A percentile compares a stretch with the other conserved stretches of the same genome.
phyloP scores from a whole-genome alignment of 64 coral and sea anemone genomes.

The Pocillopora damicornis region DNA sequence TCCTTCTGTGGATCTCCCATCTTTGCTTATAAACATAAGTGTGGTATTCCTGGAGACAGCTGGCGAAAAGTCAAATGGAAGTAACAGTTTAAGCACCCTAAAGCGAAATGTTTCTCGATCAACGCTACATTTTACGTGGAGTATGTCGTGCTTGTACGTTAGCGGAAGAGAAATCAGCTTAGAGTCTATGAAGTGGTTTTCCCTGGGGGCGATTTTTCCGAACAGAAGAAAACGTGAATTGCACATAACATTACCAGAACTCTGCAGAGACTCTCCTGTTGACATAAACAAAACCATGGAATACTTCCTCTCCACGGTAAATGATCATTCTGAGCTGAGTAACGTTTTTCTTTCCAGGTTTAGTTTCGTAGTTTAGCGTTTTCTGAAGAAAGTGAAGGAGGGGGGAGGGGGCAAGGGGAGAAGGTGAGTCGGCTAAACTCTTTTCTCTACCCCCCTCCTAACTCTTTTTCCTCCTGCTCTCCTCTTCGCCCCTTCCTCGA shows the following conservation, averaged over 20 bases:
- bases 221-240: conserved; percentile 21
- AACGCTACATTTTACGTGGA: background rate
- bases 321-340: no score
- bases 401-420: no score
- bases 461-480: no score
- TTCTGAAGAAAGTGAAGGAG: no score
- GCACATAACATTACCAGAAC: conserved; percentile 9
- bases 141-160: conserved; percentile 19
- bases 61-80: background rate
- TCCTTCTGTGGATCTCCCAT: background rate
- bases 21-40: background rate
- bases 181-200: conserved; percentile 11
- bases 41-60: background rate
- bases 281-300: background rate
- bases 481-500: no score
- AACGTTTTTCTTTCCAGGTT: no score
- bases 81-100: background rate
- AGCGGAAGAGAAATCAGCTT: background rate
- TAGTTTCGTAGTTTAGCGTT: no score
- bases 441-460: no score
- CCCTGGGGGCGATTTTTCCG: conserved; percentile 17
- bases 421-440: no score
- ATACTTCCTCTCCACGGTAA: conserved; percentile 29
- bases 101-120: background rate
- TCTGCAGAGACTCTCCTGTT: background rate